A percentile compares a stretch with the other conserved stretches of the same genome.
Conservation (phyloP, 2,888 invertebrate species). For the Apamea monoglypha region DNA sequence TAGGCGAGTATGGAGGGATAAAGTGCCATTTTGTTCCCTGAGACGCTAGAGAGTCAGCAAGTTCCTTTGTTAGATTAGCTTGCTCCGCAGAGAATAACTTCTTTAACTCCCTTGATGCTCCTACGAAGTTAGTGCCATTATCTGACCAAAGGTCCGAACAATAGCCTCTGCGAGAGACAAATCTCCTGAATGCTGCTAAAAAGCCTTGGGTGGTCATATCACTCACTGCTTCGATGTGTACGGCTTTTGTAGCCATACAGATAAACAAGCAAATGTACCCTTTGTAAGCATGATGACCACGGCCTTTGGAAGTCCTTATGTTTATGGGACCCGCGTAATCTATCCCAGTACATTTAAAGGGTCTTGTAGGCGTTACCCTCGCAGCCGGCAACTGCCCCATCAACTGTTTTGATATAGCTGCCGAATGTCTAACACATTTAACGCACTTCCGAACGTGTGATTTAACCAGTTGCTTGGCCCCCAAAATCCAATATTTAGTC, state of each 20-base stretch:
- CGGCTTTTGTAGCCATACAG: neutral
- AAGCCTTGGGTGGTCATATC: neutral
- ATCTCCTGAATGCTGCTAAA: neutral
- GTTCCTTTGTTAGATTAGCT: neutral
- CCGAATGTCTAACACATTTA: neutral
- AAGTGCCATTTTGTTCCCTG: neutral
- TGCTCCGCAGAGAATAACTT: neutral
- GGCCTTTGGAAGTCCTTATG: neutral
- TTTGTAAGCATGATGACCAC: neutral
- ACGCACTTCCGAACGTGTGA: neutral
- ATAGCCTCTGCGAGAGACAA: neutral
- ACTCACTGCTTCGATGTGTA: neutral
- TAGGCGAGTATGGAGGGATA: neutral
- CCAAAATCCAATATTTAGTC: neutral
- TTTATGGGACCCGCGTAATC: neutral
- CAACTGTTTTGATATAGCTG: neutral
- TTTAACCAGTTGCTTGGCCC: neutral
- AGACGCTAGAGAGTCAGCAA: neutral
- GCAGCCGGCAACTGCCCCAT: neutral
- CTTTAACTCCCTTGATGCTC: neutral
- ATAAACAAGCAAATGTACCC: neutral
- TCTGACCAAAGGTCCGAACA: neutral
- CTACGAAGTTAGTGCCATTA: neutral
- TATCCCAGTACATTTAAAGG: neutral
- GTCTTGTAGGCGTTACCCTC: neutral